A percentile compares a stretch with the other conserved stretches of the same genome.
Conservation (phyloP, 2,113 vertebrate species). For the Myotis lucifugus region DNA sequence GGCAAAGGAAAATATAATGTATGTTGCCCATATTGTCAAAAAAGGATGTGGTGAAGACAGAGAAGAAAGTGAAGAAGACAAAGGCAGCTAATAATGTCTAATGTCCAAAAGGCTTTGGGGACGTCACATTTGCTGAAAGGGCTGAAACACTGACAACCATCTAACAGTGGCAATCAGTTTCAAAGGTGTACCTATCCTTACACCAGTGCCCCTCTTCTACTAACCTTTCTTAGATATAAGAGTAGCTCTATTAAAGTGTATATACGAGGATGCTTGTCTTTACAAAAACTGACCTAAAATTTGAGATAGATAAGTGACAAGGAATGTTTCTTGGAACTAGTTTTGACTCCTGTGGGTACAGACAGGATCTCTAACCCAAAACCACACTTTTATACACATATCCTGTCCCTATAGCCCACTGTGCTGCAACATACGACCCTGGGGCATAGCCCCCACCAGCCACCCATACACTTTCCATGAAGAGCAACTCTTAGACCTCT, state of each 20-base stretch:
- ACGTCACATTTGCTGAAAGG: not conserved
- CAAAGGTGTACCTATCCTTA: not conserved
- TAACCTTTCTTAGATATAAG: not conserved
- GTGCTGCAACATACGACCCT: not conserved
- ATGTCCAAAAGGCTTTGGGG: not conserved
- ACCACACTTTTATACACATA: not conserved
- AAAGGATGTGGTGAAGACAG: not conserved
- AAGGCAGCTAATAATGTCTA: not conserved
- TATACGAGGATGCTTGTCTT: accelerated
- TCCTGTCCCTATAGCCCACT: accelerated
- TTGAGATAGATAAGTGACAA: not conserved
- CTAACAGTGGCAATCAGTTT: not conserved
- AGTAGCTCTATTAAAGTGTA: not conserved
- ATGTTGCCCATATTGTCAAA: not conserved
- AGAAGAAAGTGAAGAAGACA: not conserved
- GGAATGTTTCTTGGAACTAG: not conserved
- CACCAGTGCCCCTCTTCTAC: not conserved
- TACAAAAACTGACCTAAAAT: not conserved
- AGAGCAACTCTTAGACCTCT: not conserved
- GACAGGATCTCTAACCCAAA: not conserved
- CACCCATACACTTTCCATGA: accelerated
- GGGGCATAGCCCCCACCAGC: accelerated
- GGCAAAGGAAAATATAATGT: not conserved
- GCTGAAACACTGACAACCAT: not conserved
- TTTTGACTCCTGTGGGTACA: not conserved